Percentiles rank a stretch among this genome's conserved stretches.
These are phyloP conservation scores for Tragelaphus strepsiceros DNA, from an alignment of 2,113 vertebrate species.

Conservation along the genomic window DNA sequence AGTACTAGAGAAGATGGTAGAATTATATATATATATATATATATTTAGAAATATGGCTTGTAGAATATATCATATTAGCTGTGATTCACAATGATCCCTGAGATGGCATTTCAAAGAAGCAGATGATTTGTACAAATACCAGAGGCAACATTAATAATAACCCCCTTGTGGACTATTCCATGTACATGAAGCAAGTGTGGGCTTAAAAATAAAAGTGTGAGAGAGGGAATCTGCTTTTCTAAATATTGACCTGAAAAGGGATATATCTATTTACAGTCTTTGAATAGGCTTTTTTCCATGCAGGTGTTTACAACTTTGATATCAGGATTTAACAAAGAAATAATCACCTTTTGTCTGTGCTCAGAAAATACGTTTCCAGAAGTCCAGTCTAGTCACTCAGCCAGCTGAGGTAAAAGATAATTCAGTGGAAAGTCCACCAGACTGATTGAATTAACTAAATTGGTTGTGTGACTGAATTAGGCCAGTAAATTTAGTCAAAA, in stretches of 20 bases:
- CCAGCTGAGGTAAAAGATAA: not conserved
- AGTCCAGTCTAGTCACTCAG: not conserved
- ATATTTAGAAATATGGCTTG: not conserved
- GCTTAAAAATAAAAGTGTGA: not conserved
- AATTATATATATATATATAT: not conserved
- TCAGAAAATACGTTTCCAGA: not conserved
- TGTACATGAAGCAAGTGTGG: not conserved
- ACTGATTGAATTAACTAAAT: slow-evolving; percentile 50
- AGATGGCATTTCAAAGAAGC: not conserved
- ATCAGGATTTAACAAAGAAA: not conserved
- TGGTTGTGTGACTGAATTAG: slow-evolving; percentile 57
- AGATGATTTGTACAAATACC: not conserved
- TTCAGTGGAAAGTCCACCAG: slow-evolving; percentile 32
- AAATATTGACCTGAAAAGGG: not conserved
- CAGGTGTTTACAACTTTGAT: not conserved
- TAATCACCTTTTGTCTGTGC: not conserved
- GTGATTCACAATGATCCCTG: not conserved
- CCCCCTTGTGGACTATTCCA: too few relatives aligned
- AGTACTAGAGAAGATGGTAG: not conserved
- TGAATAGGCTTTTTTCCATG: not conserved
- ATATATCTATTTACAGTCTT: not conserved
- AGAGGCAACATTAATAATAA: not conserved
- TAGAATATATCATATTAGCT: not conserved
- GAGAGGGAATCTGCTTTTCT: not conserved
- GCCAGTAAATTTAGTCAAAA: slow-evolving; percentile 45